These are phyloP conservation scores for Danio tinwini DNA, from an alignment of 2,797 vertebrate genomes.

Conservation along the genomic window DNA sequence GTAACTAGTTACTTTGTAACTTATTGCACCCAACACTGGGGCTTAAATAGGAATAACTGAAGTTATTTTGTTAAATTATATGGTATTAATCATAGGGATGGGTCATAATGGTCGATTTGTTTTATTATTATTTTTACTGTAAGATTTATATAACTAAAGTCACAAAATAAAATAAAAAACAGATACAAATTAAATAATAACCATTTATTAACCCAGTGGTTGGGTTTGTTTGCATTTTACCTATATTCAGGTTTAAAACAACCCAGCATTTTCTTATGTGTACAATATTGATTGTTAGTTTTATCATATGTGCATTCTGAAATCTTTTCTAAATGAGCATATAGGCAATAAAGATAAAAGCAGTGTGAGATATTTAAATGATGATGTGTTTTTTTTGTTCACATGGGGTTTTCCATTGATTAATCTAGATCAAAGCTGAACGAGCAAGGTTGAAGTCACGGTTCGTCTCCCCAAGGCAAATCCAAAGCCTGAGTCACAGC, in stretches of 20 bases:
- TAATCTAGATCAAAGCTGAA: slow-evolving; percentile 48
- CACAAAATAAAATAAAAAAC: no score
- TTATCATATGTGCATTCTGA: background rate
- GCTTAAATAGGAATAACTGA: background rate
- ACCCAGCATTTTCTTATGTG: no score
- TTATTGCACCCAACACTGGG: no score
- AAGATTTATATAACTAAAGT: background rate
- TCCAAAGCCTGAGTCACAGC: slow-evolving; percentile 38
- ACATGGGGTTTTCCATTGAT: slow-evolving; percentile 49
- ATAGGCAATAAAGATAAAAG: background rate
- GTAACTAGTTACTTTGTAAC: no score
- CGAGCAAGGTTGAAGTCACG: slow-evolving; percentile 34
- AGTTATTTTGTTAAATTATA: background rate
- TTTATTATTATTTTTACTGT: background rate
- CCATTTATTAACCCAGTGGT: no score
- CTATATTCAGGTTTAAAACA: no score
- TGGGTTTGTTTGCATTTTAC: no score
- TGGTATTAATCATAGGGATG: background rate
- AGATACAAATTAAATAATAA: no score
- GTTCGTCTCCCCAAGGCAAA: slow-evolving; percentile 45
- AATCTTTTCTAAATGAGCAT: background rate
- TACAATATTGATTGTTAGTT: background rate
- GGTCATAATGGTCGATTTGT: background rate
- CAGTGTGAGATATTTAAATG: slow-evolving; percentile 29
- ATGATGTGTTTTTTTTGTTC: background rate